Conservation (phyloP, 2,113 vertebrate genomes). For the Crypturellus undulatus region DNA sequence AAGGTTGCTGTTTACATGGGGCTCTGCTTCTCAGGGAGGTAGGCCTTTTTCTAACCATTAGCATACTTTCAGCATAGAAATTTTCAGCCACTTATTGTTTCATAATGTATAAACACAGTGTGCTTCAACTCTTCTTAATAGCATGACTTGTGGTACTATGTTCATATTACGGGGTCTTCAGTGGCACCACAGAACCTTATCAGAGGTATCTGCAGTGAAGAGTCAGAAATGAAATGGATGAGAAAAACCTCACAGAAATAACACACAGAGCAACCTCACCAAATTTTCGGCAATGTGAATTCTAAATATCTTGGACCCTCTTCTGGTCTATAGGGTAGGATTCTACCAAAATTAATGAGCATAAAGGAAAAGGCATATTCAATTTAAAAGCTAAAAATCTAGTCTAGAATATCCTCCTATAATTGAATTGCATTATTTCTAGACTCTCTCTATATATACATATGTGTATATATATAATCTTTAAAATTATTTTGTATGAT, state of each 20-base stretch:
- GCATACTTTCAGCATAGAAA: not conserved
- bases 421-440: constrained; percentile 25
- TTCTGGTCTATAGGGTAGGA: not conserved
- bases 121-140: not conserved
- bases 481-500: constrained; percentile 22
- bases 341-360: not conserved
- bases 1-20: not conserved
- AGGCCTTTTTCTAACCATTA: not conserved
- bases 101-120: not conserved
- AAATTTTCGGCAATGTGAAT: not conserved
- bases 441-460: not conserved
- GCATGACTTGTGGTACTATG: not conserved
- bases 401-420: not conserved
- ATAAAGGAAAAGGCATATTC: not conserved
- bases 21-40: not conserved
- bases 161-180: not conserved
- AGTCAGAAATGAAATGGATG: not conserved
- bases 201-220: not conserved
- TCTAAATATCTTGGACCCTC: not conserved
- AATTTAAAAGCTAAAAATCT: not conserved
- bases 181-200: not conserved
- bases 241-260: not conserved
- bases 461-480: not conserved
- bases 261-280: not conserved
- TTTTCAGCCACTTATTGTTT: not conserved